These are phyloP conservation scores for Drosophila ficusphila DNA, from an alignment of 1,140 invertebrate genomes.

Conservation along the genomic window DNA sequence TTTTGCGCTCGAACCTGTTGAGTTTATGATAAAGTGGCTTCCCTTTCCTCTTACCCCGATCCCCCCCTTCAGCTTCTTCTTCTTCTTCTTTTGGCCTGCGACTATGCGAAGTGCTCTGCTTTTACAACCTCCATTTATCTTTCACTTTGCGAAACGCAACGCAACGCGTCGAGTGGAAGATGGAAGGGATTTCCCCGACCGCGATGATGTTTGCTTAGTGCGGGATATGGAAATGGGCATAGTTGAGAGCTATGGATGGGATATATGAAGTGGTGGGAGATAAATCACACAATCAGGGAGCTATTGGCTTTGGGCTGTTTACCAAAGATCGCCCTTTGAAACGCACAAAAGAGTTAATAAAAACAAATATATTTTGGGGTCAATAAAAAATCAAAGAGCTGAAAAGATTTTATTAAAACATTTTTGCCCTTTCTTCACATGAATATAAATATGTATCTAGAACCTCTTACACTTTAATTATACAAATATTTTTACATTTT, in stretches of 20 bases:
- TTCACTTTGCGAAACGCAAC: conserved; percentile 35
- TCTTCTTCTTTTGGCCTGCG: background rate
- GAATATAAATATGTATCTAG: no score
- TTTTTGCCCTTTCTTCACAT: no score
- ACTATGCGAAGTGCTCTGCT: conserved; percentile 36
- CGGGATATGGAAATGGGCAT: conserved; percentile 29
- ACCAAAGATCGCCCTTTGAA: background rate
- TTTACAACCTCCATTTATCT: conserved; percentile 60
- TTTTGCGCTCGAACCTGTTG: conserved; percentile 57
- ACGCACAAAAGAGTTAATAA: background rate
- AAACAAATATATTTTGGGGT: background rate
- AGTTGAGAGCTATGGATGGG: conserved; percentile 18
- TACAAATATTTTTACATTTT: no score
- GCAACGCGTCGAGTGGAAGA: conserved; percentile 37
- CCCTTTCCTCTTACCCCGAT: background rate
- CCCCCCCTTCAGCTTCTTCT: background rate
- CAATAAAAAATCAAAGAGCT: background rate
- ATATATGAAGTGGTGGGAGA: background rate
- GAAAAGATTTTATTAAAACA: no score
- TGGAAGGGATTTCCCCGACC: conserved; percentile 24
- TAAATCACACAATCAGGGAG: conserved; percentile 1
- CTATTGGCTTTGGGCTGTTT: conserved; percentile 12
- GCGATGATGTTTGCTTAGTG: conserved; percentile 36
- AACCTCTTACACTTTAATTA: no score
- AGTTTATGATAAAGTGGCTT: conserved; percentile 61